phyloP scores from a whole-genome alignment of 2,113 vertebrate species.

The Limnothrissa miodon region DNA sequence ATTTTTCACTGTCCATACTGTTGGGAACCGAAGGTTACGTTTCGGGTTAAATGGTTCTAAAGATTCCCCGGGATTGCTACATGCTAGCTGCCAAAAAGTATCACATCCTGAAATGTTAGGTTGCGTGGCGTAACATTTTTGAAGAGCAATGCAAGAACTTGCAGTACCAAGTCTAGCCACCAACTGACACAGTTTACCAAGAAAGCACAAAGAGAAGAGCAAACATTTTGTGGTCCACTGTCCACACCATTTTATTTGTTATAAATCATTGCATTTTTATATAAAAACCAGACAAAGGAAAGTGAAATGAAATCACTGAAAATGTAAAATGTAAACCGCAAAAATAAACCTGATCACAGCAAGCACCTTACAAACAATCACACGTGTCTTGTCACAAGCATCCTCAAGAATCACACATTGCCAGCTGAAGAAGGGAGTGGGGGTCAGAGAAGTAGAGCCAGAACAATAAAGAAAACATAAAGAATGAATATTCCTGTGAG shows the following conservation, averaged over 20 bases:
- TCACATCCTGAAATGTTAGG: background rate
- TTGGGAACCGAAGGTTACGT: too few relatives aligned
- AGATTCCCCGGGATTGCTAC: background rate
- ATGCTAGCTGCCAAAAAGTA: background rate
- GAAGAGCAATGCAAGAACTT: background rate
- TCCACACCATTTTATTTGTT: conserved; percentile 76
- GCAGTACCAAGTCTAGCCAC: background rate
- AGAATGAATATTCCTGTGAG: conserved; percentile 16
- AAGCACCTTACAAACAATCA: conserved; percentile 11
- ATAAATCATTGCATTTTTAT: conserved; percentile 77
- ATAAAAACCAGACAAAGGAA: conserved; percentile 62
- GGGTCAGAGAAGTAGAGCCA: background rate
- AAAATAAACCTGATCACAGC: conserved; percentile 53
- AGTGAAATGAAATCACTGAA: conserved; percentile 68
- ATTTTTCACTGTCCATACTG: too few relatives aligned
- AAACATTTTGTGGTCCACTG: conserved; percentile 41
- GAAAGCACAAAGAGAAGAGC: background rate
- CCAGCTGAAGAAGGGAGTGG: background rate
- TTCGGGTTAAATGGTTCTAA: background rate
- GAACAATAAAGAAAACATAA: background rate
- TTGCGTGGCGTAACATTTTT: background rate
- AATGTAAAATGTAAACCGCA: conserved; percentile 61
- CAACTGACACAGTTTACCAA: background rate
- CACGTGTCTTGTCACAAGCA: conserved; percentile 12
- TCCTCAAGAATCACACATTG: conserved; percentile 1